phyloP scores from a whole-genome alignment of 1,140 invertebrate species.

The Eufriesea mexicana region DNA sequence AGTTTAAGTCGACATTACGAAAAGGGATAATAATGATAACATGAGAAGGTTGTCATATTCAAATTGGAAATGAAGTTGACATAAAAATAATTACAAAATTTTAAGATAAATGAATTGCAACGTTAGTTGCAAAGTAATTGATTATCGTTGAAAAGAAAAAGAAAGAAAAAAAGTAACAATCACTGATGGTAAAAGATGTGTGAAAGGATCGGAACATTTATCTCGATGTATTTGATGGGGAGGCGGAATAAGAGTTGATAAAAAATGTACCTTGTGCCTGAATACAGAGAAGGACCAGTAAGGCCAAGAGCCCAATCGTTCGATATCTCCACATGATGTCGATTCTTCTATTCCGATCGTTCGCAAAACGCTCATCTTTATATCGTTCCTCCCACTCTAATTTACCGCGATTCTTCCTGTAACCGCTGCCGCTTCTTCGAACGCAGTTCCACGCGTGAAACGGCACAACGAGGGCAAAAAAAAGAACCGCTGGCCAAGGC shows the following conservation, averaged over 20 bases:
- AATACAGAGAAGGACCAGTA: slow-evolving; percentile 37
- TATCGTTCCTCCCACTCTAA: slow-evolving; percentile 61
- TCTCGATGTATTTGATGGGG: background rate
- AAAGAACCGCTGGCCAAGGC: slow-evolving; percentile 41
- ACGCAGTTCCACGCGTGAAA: slow-evolving; percentile 26
- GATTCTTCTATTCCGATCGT: slow-evolving; percentile 41
- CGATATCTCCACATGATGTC: slow-evolving; percentile 64
- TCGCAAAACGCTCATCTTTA: slow-evolving; percentile 53
- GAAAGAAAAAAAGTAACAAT: too few species aligned
- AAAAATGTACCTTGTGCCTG: slow-evolving; percentile 62
- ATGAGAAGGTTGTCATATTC: too few species aligned
- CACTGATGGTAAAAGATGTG: background rate
- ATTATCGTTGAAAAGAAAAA: too few species aligned
- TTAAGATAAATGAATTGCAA: too few species aligned
- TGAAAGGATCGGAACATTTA: background rate
- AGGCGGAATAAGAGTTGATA: background rate
- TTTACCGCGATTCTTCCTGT: slow-evolving; percentile 55
- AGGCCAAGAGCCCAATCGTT: slow-evolving; percentile 59
- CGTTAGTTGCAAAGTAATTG: too few species aligned
- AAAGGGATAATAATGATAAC: too few species aligned
- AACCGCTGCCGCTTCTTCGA: slow-evolving; percentile 42
- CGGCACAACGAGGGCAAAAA: slow-evolving; percentile 49
- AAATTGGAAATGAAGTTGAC: too few species aligned
- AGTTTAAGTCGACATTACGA: too few species aligned
- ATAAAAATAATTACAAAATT: too few species aligned